These are phyloP conservation scores for Trypoxylus dichotomus DNA, from an alignment of 1,140 invertebrate species.

Conservation along the genomic window DNA sequence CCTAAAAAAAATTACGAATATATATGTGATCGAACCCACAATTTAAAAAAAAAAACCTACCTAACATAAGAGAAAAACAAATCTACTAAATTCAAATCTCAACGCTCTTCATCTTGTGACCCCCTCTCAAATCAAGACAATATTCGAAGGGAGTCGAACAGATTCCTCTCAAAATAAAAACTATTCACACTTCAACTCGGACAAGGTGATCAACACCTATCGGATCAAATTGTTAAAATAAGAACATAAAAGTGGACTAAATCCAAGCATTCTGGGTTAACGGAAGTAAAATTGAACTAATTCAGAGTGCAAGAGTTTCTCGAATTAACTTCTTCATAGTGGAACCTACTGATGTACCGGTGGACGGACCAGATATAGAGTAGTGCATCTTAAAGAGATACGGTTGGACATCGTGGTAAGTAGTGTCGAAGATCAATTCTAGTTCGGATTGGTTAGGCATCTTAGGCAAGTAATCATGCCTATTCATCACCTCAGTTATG, in stretches of 20 bases:
- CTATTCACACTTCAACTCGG: too few species aligned
- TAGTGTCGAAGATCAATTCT: constrained; percentile 92
- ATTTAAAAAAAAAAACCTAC: not conserved
- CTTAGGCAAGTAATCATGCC: constrained; percentile 93
- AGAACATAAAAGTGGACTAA: too few species aligned
- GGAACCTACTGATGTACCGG: constrained; percentile 74
- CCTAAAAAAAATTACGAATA: not conserved
- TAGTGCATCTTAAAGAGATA: constrained; percentile 91
- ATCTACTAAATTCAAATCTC: not conserved
- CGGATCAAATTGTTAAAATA: too few species aligned
- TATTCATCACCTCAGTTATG: constrained; percentile 93
- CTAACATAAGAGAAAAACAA: not conserved
- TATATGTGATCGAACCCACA: not conserved
- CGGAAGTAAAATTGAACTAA: constrained; percentile 16
- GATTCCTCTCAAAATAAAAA: too few species aligned
- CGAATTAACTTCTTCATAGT: constrained; percentile 89
- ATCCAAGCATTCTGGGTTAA: too few species aligned
- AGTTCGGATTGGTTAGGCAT: constrained; percentile 91
- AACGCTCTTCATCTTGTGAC: too few species aligned
- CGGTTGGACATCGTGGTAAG: constrained; percentile 89
- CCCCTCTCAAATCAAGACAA: too few species aligned
- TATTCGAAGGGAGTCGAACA: too few species aligned
- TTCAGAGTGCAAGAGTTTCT: constrained; percentile 79
- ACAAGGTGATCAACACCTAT: too few species aligned
- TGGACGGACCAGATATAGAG: constrained; percentile 70